Conservation (phyloP, 2,797 vertebrate species). For the Dipus sagitta region DNA sequence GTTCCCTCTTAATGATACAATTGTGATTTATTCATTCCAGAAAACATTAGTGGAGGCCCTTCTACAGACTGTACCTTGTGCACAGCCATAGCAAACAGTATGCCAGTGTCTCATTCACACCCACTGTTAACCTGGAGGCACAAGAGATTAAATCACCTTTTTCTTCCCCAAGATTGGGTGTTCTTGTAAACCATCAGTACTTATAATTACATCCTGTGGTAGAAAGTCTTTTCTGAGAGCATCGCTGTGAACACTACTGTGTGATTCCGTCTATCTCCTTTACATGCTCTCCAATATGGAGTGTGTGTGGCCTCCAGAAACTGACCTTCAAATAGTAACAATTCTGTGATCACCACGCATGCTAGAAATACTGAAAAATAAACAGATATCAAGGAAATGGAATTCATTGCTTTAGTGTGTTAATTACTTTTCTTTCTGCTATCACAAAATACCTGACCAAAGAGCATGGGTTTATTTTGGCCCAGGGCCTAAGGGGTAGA, state of each 20-base stretch:
- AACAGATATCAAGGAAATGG: constrained; percentile 4
- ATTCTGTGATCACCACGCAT: not conserved
- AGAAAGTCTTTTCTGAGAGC: not conserved
- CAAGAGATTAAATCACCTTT: not conserved
- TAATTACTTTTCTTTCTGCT: not conserved
- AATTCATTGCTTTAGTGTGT: not conserved
- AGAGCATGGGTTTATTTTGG: not conserved
- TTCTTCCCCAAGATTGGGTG: not conserved
- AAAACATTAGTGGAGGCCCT: constrained; percentile 1
- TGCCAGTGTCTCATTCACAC: accelerated
- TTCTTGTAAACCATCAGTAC: not conserved
- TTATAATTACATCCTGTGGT: not conserved
- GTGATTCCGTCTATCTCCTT: not conserved
- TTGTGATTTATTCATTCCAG: constrained; percentile 32
- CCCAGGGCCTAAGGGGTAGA: not conserved
- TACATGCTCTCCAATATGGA: not conserved
- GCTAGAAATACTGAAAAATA: not conserved
- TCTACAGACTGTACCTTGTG: not conserved
- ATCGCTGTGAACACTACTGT: accelerated
- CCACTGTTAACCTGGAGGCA: not conserved
- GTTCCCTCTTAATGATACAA: constrained; percentile 53
- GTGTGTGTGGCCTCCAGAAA: not conserved
- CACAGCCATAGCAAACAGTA: not conserved
- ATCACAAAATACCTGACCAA: not conserved
- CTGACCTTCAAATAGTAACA: not conserved